phyloP scores from a whole-genome alignment of 2,888 invertebrate species.

The Alitta virens region DNA sequence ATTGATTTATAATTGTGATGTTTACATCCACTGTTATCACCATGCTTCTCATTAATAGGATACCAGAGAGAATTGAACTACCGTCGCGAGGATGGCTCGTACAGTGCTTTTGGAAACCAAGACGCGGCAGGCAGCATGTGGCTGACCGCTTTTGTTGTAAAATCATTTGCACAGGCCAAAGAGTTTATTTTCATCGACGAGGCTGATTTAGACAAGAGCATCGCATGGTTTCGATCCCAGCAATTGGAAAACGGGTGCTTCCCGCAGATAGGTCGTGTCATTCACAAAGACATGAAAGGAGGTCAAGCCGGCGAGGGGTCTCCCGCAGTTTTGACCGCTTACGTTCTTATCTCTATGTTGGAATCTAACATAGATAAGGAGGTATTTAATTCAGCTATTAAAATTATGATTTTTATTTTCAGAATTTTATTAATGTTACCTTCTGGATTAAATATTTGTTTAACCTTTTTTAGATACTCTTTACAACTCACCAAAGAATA shows the following conservation, averaged over 20 bases:
- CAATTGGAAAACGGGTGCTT: conserved; percentile 80
- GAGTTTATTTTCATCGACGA: conserved; percentile 63
- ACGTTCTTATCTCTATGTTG: conserved; percentile 44
- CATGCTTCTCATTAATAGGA: no score
- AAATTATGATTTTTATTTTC: no score
- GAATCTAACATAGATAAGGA: conserved; percentile 38
- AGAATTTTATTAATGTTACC: no score
- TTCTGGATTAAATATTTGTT: no score
- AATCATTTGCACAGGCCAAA: conserved; percentile 67
- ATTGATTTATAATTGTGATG: no score
- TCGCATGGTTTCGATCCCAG: conserved; percentile 51
- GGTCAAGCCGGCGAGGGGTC: conserved; percentile 35
- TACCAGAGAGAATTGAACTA: conserved; percentile 91
- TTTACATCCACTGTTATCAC: no score
- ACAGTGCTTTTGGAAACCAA: conserved; percentile 51
- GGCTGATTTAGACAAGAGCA: conserved; percentile 47
- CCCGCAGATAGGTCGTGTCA: conserved; percentile 48
- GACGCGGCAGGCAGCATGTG: conserved; percentile 46
- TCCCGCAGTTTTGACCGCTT: conserved; percentile 44
- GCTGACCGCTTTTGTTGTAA: conserved; percentile 74
- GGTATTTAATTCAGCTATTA: conserved; percentile 29
- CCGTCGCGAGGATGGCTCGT: conserved; percentile 60
- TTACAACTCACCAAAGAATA: no score
- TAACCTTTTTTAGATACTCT: no score
- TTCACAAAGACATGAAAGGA: conserved; percentile 44